Evolutionary conservation across 2,888 invertebrate species (phyloP), one percentile per base, ranked within the genome.

Genomic region (Lissonota sp.): DNA sequence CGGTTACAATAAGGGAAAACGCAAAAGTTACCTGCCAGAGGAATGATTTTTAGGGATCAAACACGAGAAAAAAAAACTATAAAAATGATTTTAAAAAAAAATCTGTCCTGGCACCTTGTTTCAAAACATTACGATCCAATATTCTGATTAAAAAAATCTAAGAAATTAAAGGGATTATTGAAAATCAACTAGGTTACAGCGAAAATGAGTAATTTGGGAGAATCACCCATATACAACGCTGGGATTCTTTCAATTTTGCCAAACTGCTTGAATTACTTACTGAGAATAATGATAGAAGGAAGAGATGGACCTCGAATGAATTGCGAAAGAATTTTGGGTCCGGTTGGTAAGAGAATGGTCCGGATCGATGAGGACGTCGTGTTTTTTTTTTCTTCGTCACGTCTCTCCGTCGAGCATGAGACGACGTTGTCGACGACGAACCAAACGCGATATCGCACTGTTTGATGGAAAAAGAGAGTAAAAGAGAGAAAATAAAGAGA

Each of bases 371-470:
- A 69, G 78, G 62, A 57, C 64, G 58, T 72, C 69, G 51, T 39
- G 72, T 71, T 81, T 76, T 79, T 78, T 73, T 81, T 46, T 44
- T 58, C 60, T 64, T 74, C 62, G 8, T 64, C 79, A 67, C 80
- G 67, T 39, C 79, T 71, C 74, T 66, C 64, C 67, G 72, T 57
- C 51, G 71, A 79, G 79, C 60, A 66, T 26, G 26, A 69, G 63
- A 49, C 53, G 44, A 49, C 70, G 80, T 66, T 70, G 71, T 71
- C 66, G 69, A 67, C 39, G 63, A 67, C 39, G 63, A 42, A 64
- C 70, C 51, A 80, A 73, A 71, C 79, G 72, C 84, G 88, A 86
- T 90, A 89, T 90, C 89, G 89, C 72, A 76, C 76, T 62, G 67
- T 87, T 26, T 26, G 26, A 26, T 86, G 88, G 86, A 83, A 74